Evolutionary conservation across 2,113 vertebrate species (phyloP).

Genomic region (Lepisosteus osseus): DNA sequence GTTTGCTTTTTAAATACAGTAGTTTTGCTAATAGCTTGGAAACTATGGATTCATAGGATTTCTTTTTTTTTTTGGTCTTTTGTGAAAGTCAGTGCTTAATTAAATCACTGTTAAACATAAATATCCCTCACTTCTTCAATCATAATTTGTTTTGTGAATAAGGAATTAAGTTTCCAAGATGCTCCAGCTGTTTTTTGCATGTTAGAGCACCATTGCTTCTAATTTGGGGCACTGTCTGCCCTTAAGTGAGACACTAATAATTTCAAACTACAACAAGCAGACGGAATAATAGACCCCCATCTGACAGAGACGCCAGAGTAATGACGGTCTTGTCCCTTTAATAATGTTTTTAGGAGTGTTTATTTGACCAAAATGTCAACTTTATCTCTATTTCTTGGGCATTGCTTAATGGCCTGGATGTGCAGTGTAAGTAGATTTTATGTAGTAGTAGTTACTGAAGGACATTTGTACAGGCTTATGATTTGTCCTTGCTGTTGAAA

Average conservation of each 20-base stretch:
- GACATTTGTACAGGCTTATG: not conserved
- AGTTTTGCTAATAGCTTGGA: not conserved
- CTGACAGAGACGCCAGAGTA: constrained; percentile 33
- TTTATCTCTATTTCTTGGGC: constrained; percentile 19
- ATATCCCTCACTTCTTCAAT: constrained; percentile 1
- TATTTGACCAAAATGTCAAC: constrained; percentile 26
- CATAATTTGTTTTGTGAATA: constrained; percentile 4
- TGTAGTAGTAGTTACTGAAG: constrained; percentile 11
- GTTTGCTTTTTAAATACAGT: not conserved
- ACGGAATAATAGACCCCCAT: constrained; percentile 26
- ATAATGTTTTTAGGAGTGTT: constrained; percentile 24
- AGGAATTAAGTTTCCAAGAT: constrained; percentile 26
- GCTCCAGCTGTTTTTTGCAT: constrained; percentile 8
- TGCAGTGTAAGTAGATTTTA: constrained; percentile 18
- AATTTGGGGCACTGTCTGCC: constrained; percentile 15
- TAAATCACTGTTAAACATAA: not conserved
- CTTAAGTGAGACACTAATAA: constrained; percentile 23
- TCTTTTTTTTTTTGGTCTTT: not conserved
- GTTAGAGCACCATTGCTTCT: constrained; percentile 8
- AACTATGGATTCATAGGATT: not conserved
- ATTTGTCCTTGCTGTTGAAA: not conserved
- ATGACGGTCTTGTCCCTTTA: constrained; percentile 33
- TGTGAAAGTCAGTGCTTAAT: not conserved
- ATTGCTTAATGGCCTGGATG: constrained; percentile 14
- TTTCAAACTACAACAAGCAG: constrained; percentile 24